Evolutionary conservation across 1,140 invertebrate genomes (phyloP), one percentile per base, ranked within the genome.

Genomic region (Drosophila persimilis): DNA sequence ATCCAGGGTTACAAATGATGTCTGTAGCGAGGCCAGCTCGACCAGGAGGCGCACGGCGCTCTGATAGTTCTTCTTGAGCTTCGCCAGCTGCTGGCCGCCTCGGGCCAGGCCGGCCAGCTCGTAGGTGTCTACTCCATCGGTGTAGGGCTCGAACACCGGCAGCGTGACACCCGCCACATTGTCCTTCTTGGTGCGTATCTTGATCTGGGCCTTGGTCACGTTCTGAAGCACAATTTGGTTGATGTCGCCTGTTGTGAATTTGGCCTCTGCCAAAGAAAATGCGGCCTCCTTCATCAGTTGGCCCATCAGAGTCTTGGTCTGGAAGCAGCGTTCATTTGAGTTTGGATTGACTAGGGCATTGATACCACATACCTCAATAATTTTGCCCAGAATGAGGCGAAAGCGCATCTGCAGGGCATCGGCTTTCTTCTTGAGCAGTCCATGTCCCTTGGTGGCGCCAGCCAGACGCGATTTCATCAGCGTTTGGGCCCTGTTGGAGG

Each of bases 221-320:
- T 99, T 99, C 92, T 99, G 99, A 22, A 99, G 92, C 9, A 99
- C 98, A 65, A 98, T 97, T 92, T 99, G 98, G 91, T 98, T 99
- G 91, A 99, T 99, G 84, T 99, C 98, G 74, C 98, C 98, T 39
- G 97, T 97, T 0, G 98, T 95, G 92, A 99, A 99, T 92, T 99
- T 99, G 13, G 98, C 98, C 93, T 99, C 99, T 2, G 99, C 98
- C 62, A 99, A 92, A 8, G 99, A 99, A 92, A 99, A 99, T 3
- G 98, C 97, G 64, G 99, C 99, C 92, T 99, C 98, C 92, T 99
- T 99, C 99, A 99, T 99, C 2, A 99, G 97, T 92, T 99, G 98
- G 55, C 99, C 99, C 99, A 99, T 99, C 31, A 98, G 92, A 63
- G 96, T 97, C 95, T 99, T 99, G 35, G 99, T 88, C 83, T 90